Conservation (phyloP, 2,797 vertebrate species). For the Acanthiza pusilla region DNA sequence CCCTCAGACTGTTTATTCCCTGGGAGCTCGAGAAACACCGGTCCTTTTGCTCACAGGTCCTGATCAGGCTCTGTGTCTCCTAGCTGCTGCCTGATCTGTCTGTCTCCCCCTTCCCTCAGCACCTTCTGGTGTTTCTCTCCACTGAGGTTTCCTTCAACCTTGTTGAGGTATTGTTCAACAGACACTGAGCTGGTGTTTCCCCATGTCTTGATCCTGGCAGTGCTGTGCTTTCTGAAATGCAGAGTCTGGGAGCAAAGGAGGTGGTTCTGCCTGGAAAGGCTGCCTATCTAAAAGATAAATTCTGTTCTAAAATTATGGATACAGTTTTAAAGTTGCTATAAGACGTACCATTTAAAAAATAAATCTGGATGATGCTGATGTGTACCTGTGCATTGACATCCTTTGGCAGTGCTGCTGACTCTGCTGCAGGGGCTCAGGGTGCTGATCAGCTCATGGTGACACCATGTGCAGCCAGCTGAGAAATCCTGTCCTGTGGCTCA, state of each 20-base stretch:
- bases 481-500: not conserved
- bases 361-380: not conserved
- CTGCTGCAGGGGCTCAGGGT: not conserved
- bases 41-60: not conserved
- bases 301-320: not conserved
- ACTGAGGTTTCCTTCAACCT: not conserved
- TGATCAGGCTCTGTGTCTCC: not conserved
- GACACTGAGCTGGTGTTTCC: not conserved
- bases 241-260: not conserved
- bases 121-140: not conserved
- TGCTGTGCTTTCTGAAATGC: not conserved
- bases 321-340: not conserved
- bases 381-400: not conserved
- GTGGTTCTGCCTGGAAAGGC: not conserved
- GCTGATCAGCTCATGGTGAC: not conserved
- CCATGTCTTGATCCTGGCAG: not conserved
- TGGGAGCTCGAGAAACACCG: fast-evolving
- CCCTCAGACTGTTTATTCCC: not conserved
- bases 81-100: not conserved
- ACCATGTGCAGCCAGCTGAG: not conserved
- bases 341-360: not conserved
- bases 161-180: not conserved
- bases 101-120: not conserved
- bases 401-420: not conserved
- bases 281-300: not conserved